These are phyloP conservation scores for Junonia oenone DNA, from an alignment of 2,888 invertebrate species.

Conservation along the genomic window DNA sequence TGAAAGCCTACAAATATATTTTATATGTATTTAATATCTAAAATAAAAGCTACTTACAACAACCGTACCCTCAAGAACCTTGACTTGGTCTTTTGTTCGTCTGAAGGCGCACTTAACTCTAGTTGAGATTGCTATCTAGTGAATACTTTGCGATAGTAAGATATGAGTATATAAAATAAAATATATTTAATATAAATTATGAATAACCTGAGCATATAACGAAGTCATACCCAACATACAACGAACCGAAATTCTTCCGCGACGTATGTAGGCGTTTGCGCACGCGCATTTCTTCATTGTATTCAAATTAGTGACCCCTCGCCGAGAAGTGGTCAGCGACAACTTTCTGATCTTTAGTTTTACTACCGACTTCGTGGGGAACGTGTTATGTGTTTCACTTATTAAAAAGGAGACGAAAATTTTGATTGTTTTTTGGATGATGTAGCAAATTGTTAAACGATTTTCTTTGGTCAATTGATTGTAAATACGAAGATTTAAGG, in stretches of 20 bases:
- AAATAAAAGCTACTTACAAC: slow-evolving; percentile 15
- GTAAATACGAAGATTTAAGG: too few species aligned
- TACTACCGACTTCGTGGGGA: slow-evolving; percentile 3
- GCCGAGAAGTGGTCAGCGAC: slow-evolving; percentile 11
- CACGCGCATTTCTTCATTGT: slow-evolving; percentile 40
- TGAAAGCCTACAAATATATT: too few species aligned
- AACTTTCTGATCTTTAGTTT: slow-evolving; percentile 16
- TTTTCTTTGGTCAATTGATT: too few species aligned
- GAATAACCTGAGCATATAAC: neutral
- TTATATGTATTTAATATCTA: too few species aligned
- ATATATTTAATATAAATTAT: too few species aligned
- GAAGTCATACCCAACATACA: slow-evolving; percentile 3
- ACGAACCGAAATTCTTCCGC: slow-evolving; percentile 26
- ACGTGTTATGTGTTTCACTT: neutral
- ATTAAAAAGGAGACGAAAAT: neutral
- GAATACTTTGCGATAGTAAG: neutral
- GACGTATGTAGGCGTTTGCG: slow-evolving; percentile 22
- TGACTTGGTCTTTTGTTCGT: slow-evolving; percentile 18
- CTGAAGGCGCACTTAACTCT: slow-evolving; percentile 16
- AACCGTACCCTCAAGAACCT: slow-evolving; percentile 16
- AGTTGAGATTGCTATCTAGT: neutral
- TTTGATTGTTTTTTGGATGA: neutral
- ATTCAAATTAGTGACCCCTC: slow-evolving; percentile 51
- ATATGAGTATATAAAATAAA: too few species aligned
- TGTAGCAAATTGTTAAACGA: too few species aligned